Conservation (phyloP, 2,888 invertebrate genomes). For the Bombyx huttoni region DNA sequence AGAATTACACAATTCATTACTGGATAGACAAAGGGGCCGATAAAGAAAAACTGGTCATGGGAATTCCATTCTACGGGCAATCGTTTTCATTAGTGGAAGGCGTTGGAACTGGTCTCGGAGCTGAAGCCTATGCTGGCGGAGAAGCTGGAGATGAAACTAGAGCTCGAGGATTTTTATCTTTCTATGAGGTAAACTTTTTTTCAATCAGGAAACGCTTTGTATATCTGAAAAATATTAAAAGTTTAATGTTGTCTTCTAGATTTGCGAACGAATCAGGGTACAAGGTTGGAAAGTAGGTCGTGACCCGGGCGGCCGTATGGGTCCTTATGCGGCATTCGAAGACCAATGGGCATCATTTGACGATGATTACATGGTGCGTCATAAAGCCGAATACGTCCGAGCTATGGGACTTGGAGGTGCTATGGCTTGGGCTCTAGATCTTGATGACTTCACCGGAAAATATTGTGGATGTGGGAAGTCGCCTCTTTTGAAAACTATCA, state of each 20-base stretch:
- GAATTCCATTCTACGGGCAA: constrained; percentile 92
- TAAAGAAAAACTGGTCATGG: constrained; percentile 84
- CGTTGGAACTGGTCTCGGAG: constrained; percentile 77
- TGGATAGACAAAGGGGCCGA: constrained; percentile 89
- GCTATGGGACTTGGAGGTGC: constrained; percentile 86
- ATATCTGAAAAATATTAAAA: neutral
- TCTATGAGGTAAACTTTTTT: constrained; percentile 79
- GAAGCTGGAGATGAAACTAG: constrained; percentile 91
- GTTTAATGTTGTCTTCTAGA: constrained; percentile 52
- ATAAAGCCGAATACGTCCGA: constrained; percentile 87
- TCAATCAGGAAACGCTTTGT: neutral
- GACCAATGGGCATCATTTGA: constrained; percentile 97
- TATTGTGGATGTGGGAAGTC: constrained; percentile 86
- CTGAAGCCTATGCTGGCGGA: constrained; percentile 87
- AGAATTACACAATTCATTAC: constrained; percentile 91
- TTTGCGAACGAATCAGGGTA: constrained; percentile 83
- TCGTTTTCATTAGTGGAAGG: constrained; percentile 85
- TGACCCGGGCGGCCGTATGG: constrained; percentile 85
- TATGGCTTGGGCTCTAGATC: constrained; percentile 92
- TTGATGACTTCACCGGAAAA: constrained; percentile 86
- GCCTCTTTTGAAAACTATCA: constrained; percentile 85
- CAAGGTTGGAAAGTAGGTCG: constrained; percentile 85
- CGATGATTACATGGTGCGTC: constrained; percentile 85
- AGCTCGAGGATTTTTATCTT: constrained; percentile 89
- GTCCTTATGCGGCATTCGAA: constrained; percentile 85